Evolutionary conservation across 2,888 invertebrate genomes (phyloP), one percentile per base, ranked within the genome.

Genomic region (Papilio gigon): DNA sequence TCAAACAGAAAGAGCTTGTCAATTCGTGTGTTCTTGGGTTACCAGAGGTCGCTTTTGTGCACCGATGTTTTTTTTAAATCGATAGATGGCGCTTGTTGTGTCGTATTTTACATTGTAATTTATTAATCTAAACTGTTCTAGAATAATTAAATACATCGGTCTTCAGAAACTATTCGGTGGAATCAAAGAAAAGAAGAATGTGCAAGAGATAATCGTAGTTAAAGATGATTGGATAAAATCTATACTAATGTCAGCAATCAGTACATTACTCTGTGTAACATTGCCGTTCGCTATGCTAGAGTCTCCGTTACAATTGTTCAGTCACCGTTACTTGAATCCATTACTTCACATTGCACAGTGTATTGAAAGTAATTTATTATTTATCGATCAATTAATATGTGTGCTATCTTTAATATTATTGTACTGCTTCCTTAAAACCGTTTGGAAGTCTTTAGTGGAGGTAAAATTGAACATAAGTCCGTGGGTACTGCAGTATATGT

Each of bases 331-430:
- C 1, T 17, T 33, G 4, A n/a, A 11, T 6, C 2, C 20, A 5
- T 2, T 69, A 0, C 27, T 12, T 1, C 0, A 42, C n/a, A 37
- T 44, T 17, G 12, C 35, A 35, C 12, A 56, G 14, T 33, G 25
- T 27, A 35, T 69, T 4, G 65, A 65, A 37, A 35, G 17, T 4
- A 22, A 65, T 22, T 20, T 69, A 37, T 9, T 17, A n/a, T 61
- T 62, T 0, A 69, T 69, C 17, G 69, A 69, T 44, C 50, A 61
- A 30, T n/a, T 65, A 14, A 69, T 69, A 6, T 20, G 65, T 14
- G 56, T 30, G 20, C 35, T 22, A 1, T 9, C 11, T 11, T 56
- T 61, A 12, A 12, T 69, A 0, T 22, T 69, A 8, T 9, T 69
- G 14, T 53, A 40, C n/a, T 14, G 33, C 61, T 0, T 6, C 11